Conservation (phyloP, 2,888 invertebrate species). For the Pollenia griseotomentosa region DNA sequence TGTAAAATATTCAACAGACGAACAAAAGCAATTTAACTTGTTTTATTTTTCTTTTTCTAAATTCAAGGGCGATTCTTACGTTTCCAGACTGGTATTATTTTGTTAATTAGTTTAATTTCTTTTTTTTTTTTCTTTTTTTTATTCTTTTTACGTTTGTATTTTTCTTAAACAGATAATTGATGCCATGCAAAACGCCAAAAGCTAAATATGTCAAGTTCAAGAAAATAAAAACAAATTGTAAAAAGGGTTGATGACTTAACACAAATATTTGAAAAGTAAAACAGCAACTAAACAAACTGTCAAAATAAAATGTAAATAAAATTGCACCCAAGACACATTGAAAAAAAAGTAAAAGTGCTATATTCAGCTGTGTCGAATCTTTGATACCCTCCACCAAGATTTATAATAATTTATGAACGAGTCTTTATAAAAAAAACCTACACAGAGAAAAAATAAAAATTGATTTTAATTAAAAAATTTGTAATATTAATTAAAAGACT, state of each 20-base stretch:
- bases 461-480: too few relatives aligned
- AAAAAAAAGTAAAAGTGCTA: not conserved
- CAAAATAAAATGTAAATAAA: constrained; percentile 1
- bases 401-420: too few relatives aligned
- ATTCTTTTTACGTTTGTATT: not conserved
- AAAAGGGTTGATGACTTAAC: constrained; percentile 52
- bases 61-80: too few relatives aligned
- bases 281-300: not conserved
- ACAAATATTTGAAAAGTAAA: not conserved
- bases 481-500: too few relatives aligned
- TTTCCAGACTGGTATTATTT: too few relatives aligned
- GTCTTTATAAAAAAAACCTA: not conserved
- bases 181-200: not conserved
- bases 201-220: not conserved
- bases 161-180: constrained; percentile 5
- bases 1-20: too few relatives aligned
- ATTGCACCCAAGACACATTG: constrained; percentile 36
- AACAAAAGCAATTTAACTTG: too few relatives aligned
- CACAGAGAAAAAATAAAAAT: not conserved
- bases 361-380: too few relatives aligned
- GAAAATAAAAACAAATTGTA: not conserved
- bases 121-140: not conserved
- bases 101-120: not conserved
- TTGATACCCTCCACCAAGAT: too few relatives aligned
- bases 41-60: too few relatives aligned